Percentiles rank a stretch among this genome's conserved stretches.
Conservation (phyloP, 1,140 invertebrate species). For the Bombus confusus region DNA sequence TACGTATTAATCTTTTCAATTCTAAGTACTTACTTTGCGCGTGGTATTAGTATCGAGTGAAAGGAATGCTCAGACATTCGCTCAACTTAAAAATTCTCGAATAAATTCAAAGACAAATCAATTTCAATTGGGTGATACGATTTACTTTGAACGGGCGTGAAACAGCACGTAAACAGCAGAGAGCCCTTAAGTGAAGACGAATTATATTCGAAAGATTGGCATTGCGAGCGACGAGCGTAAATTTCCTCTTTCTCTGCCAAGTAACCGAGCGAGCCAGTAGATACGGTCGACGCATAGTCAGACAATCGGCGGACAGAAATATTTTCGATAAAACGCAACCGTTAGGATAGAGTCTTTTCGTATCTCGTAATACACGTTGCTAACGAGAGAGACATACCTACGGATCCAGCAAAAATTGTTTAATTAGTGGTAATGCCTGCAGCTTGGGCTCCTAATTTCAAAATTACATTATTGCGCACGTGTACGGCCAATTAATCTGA, state of each 20-base stretch:
- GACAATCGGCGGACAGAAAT: background rate
- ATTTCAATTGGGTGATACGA: background rate
- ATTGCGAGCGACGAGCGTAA: background rate
- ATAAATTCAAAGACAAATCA: background rate
- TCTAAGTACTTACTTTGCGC: background rate
- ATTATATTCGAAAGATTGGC: too few relatives aligned
- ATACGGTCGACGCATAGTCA: background rate
- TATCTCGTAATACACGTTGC: background rate
- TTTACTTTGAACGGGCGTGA: background rate
- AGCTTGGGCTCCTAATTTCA: conserved; percentile 2
- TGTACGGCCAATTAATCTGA: conserved; percentile 27
- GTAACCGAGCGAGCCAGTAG: background rate
- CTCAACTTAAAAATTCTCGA: background rate
- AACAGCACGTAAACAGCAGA: background rate
- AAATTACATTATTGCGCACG: conserved; percentile 28
- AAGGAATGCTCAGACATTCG: background rate
- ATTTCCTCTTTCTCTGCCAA: background rate
- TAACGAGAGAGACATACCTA: background rate
- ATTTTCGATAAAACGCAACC: background rate
- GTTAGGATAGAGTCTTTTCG: too few relatives aligned
- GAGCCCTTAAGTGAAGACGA: background rate
- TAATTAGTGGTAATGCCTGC: conserved; percentile 37
- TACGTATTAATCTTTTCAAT: background rate
- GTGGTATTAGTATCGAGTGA: too few relatives aligned
- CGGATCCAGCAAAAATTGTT: conserved; percentile 5